Evolutionary conservation across 2,797 vertebrate species (phyloP).

Genomic region (Orientallactaga sibirica): DNA sequence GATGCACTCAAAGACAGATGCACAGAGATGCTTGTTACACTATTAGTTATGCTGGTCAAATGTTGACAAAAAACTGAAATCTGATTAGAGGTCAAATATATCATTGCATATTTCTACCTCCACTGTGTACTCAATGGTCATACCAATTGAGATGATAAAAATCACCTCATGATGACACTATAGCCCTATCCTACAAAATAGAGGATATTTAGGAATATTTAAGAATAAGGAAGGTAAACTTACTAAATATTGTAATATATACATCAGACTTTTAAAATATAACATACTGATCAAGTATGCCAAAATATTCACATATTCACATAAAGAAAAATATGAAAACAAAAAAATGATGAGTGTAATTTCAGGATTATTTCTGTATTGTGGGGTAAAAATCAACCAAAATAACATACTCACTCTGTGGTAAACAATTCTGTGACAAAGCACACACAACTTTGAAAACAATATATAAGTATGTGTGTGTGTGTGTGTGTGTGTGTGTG

Average conservation of each 20-base stretch:
- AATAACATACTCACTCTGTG: not conserved
- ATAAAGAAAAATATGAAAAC: not conserved
- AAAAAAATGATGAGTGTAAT: not conserved
- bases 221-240: not conserved
- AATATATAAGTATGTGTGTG: not conserved
- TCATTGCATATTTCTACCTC: not conserved
- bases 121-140: not conserved
- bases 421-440: conserved; percentile 10
- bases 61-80: conserved; percentile 43
- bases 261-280: not conserved
- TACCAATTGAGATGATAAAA: no score
- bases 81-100: conserved; percentile 31
- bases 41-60: conserved; percentile 49
- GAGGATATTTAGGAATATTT: not conserved
- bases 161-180: not conserved
- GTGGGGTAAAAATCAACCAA: not conserved
- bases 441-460: not conserved
- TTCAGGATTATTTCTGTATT: not conserved
- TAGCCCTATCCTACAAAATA: not conserved
- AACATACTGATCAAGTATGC: not conserved
- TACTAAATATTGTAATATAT: not conserved
- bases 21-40: conserved; percentile 44
- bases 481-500: not conserved
- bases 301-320: not conserved
- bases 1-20: conserved; percentile 40